Evolutionary conservation across 1,140 invertebrate species (phyloP).

Genomic region (Oryzaephilus surinamensis): DNA sequence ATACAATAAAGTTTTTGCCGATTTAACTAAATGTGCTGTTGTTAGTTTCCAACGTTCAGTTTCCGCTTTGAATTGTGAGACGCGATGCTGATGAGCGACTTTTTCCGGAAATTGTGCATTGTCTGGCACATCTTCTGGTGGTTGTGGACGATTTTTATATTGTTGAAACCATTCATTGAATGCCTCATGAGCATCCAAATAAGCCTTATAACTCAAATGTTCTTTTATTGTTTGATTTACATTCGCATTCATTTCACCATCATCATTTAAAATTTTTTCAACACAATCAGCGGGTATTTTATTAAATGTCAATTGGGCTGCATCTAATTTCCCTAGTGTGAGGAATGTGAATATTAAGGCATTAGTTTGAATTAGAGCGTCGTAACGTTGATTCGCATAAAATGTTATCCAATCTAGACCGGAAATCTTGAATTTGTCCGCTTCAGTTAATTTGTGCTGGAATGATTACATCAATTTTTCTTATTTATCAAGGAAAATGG

Average conservation of each 20-base stretch:
- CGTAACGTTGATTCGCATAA: slow-evolving; percentile 63
- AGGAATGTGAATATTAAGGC: slow-evolving; percentile 79
- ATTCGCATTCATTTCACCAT: slow-evolving; percentile 45
- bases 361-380: slow-evolving; percentile 78
- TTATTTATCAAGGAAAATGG: too few species aligned
- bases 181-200: slow-evolving; percentile 72
- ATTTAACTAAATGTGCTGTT: slow-evolving; percentile 35
- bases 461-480: slow-evolving; percentile 21
- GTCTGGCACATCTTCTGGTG: slow-evolving; percentile 43
- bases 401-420: slow-evolving; percentile 83
- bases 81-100: slow-evolving; percentile 74
- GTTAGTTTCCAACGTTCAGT: slow-evolving; percentile 65
- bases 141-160: slow-evolving; percentile 65
- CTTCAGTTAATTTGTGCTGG: slow-evolving; percentile 39
- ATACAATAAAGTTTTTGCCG: slow-evolving; percentile 66
- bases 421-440: slow-evolving; percentile 65
- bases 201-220: slow-evolving; percentile 66
- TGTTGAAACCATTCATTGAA: slow-evolving; percentile 83
- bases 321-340: slow-evolving; percentile 51
- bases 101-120: slow-evolving; percentile 75
- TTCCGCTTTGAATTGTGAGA: slow-evolving; percentile 66
- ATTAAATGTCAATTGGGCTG: slow-evolving; percentile 55
- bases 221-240: slow-evolving; percentile 55
- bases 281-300: slow-evolving; percentile 58
- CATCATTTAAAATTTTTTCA: slow-evolving; percentile 41